Evolutionary conservation across 2,113 vertebrate species (phyloP).

Genomic region (Tympanuchus pallidicinctus): DNA sequence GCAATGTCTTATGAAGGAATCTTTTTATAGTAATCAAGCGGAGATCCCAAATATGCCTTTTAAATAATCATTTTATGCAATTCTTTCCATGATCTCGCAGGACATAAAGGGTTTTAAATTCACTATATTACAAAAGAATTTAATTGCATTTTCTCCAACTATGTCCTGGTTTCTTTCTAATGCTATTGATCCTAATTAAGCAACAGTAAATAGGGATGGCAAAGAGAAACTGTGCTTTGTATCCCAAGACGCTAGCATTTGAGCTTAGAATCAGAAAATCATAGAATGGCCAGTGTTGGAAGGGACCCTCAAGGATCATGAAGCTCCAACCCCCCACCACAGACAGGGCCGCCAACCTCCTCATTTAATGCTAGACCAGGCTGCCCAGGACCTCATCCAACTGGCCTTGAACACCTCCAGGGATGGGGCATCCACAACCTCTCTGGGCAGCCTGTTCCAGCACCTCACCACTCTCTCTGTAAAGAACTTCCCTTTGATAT

Average conservation of each 20-base stretch:
- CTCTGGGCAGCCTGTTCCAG: no score
- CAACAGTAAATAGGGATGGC: background rate
- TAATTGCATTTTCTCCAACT: background rate
- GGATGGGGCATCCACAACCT: no score
- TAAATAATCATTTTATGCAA: background rate
- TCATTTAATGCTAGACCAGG: no score
- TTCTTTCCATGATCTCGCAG: background rate
- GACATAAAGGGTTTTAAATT: background rate
- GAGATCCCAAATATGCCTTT: fast-evolving
- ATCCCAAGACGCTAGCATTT: background rate
- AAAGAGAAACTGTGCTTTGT: background rate
- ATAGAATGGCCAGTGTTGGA: no score
- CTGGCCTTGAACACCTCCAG: no score
- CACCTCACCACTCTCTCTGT: no score
- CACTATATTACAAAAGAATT: background rate
- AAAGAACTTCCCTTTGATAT: no score
- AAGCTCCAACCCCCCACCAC: no score
- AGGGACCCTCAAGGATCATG: no score
- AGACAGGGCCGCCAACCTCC: no score
- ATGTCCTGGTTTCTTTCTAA: background rate
- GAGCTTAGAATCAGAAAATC: background rate
- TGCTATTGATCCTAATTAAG: background rate
- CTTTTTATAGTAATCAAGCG: background rate
- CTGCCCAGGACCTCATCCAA: no score
- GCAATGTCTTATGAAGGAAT: background rate